These are phyloP conservation scores for Taxidea taxus DNA, from an alignment of 2,113 vertebrate species.

Conservation along the genomic window DNA sequence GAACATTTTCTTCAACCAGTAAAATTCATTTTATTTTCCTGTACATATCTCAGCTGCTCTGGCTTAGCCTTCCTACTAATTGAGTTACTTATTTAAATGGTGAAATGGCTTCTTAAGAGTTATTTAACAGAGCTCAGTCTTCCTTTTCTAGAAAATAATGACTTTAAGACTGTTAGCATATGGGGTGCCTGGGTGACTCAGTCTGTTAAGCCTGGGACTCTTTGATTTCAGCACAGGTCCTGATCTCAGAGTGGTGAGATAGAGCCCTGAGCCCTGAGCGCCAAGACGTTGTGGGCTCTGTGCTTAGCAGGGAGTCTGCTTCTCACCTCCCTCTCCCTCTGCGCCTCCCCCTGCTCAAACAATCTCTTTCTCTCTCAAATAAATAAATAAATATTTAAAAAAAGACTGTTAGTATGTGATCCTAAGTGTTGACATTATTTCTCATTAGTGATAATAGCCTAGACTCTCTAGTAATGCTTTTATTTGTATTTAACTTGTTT, in stretches of 20 bases:
- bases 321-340: neutral
- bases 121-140: conserved; percentile 63
- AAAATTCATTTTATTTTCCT: conserved; percentile 67
- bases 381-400: neutral
- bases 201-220: neutral
- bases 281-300: neutral
- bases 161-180: conserved; percentile 44
- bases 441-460: conserved; percentile 60
- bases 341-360: neutral
- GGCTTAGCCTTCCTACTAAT: conserved; percentile 65
- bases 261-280: neutral
- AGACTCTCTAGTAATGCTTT: conserved; percentile 33
- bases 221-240: neutral
- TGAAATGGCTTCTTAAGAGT: conserved; percentile 76
- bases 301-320: neutral
- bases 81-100: conserved; percentile 71
- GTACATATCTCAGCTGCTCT: conserved; percentile 11
- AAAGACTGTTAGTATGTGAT: conserved; percentile 36
- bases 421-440: conserved; percentile 56
- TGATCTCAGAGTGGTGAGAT: neutral
- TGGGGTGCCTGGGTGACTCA: neutral
- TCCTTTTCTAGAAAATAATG: conserved; percentile 65
- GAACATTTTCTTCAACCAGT: conserved; percentile 28
- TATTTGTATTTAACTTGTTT: conserved; percentile 65
- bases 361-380: neutral